A percentile compares a stretch with the other conserved stretches of the same genome.
phyloP scores from a whole-genome alignment of 2,888 invertebrate genomes.

The Drosophila neonasuta region DNA sequence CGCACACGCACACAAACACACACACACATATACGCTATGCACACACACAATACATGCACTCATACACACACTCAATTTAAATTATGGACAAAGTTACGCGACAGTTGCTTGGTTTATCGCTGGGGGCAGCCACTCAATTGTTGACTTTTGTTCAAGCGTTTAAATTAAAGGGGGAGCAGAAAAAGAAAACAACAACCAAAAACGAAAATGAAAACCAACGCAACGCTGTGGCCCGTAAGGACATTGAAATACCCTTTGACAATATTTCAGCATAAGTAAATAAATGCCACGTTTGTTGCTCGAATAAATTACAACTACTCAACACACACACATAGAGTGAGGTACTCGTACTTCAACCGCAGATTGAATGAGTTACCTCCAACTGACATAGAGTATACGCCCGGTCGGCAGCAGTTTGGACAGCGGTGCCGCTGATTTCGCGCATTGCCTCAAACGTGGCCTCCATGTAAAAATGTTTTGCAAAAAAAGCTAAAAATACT shows the following conservation, averaged over 20 bases:
- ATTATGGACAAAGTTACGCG: constrained; percentile 76
- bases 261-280: constrained; percentile 8
- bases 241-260: constrained; percentile 25
- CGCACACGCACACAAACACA: constrained; percentile 27
- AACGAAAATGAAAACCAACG: background rate
- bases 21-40: constrained; percentile 7
- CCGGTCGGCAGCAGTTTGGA: background rate
- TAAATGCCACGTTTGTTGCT: constrained; percentile 4
- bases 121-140: constrained; percentile 62
- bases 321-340: background rate
- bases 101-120: constrained; percentile 76
- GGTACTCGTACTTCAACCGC: background rate
- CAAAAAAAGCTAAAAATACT: constrained; percentile 35
- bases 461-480: constrained; percentile 26
- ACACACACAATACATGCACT: constrained; percentile 26
- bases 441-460: constrained; percentile 44
- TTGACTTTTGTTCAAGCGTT: constrained; percentile 73
- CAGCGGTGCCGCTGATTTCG: constrained; percentile 34
- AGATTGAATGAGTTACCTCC: background rate
- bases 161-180: constrained; percentile 48
- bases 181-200: background rate
- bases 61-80: constrained; percentile 47
- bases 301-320: background rate
- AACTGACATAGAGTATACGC: background rate
- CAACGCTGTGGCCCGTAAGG: background rate